Evolutionary conservation across 2,797 vertebrate genomes (phyloP).

Genomic region (Rhinogobio ventralis): DNA sequence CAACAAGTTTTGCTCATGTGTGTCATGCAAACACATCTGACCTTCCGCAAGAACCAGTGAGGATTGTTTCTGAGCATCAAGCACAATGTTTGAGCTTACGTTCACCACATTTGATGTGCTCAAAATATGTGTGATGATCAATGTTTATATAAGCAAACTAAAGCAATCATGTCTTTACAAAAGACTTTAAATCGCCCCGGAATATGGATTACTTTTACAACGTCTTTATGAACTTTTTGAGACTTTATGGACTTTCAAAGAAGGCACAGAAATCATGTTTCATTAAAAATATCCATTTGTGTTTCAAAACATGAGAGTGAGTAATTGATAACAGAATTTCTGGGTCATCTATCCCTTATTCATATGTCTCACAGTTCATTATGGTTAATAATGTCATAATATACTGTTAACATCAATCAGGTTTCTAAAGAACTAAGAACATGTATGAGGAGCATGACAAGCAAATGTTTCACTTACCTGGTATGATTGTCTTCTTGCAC

Average conservation of each 20-base stretch:
- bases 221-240: background rate
- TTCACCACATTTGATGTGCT: background rate
- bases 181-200: background rate
- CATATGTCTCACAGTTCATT: background rate
- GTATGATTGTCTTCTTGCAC: constrained; percentile 94
- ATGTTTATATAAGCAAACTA: background rate
- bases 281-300: background rate
- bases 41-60: background rate
- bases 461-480: constrained; percentile 78
- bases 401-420: background rate
- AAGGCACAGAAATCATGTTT: background rate
- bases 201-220: background rate
- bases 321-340: background rate
- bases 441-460: background rate
- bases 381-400: background rate
- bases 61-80: background rate
- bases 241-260: background rate
- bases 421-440: background rate
- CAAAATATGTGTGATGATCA: background rate
- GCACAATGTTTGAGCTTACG: background rate
- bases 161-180: too few relatives aligned
- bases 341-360: background rate
- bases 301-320: background rate
- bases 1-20: background rate
- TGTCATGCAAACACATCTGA: background rate